A percentile compares a stretch with the other conserved stretches of the same genome.
Evolutionary conservation across 1,140 invertebrate genomes (phyloP).

Genomic region (Diprion similis): DNA sequence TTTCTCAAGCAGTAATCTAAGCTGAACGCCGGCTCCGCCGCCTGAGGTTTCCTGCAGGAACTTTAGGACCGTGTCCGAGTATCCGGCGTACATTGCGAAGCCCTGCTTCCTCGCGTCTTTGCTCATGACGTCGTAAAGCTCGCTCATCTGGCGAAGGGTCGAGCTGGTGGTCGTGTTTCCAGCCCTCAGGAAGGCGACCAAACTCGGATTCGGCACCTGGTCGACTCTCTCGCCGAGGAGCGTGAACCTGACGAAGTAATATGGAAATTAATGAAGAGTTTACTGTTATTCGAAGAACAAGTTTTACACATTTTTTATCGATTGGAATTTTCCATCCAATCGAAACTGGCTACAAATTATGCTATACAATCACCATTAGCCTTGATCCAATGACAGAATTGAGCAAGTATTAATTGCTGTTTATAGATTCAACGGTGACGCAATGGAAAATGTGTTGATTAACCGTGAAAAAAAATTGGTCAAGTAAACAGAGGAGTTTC

Average conservation of each 20-base stretch:
- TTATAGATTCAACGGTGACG: too few species aligned
- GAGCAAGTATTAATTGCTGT: too few species aligned
- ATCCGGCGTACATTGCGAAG: constrained; percentile 49
- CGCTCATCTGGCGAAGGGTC: constrained; percentile 46
- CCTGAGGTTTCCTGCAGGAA: constrained; percentile 41
- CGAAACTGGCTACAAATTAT: background rate
- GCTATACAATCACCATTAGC: too few species aligned
- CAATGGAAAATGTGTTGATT: too few species aligned
- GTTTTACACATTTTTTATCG: background rate
- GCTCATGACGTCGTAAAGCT: constrained; percentile 50
- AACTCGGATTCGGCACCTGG: constrained; percentile 52
- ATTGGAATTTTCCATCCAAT: background rate
- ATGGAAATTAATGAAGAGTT: constrained; percentile 5
- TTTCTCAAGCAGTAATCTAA: constrained; percentile 48
- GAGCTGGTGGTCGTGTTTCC: constrained; percentile 39
- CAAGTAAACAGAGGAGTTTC: too few species aligned
- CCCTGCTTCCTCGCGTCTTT: constrained; percentile 56
- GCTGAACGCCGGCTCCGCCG: constrained; percentile 46
- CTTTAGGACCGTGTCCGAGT: constrained; percentile 47
- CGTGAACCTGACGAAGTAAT: constrained; percentile 39
- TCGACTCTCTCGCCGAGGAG: constrained; percentile 51
- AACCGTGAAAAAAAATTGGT: too few species aligned
- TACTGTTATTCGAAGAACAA: background rate
- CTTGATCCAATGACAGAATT: too few species aligned
- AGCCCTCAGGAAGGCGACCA: constrained; percentile 43